Percentiles rank a stretch among this genome's conserved stretches.
phyloP scores from a whole-genome alignment of 2,113 vertebrate genomes.

The Oreochromis aureus region DNA sequence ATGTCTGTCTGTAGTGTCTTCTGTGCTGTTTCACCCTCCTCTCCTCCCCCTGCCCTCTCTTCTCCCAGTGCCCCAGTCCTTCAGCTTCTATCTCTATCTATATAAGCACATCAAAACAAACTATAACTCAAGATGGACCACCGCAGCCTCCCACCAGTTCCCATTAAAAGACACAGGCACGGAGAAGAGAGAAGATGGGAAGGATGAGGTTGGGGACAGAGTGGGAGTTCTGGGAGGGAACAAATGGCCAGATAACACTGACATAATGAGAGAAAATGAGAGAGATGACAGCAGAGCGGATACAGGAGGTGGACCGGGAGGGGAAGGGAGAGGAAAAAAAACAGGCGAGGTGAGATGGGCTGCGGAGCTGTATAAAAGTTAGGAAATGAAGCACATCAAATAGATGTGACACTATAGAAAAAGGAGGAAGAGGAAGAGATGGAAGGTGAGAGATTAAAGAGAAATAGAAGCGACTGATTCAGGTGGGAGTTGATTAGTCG shows the following conservation, averaged over 20 bases:
- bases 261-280: conserved; percentile 50
- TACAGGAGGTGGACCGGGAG: background rate
- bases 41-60: background rate
- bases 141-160: conserved; percentile 45
- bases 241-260: conserved; percentile 40
- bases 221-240: conserved; percentile 32
- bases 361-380: background rate
- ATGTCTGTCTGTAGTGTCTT: background rate
- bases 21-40: background rate
- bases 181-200: background rate
- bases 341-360: background rate
- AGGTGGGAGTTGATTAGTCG: conserved; percentile 59
- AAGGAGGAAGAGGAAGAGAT: background rate
- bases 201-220: background rate
- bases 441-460: background rate
- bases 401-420: background rate
- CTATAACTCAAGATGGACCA: conserved; percentile 52
- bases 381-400: conserved; percentile 17
- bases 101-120: conserved; percentile 62
- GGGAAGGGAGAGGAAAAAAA: background rate
- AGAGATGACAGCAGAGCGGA: conserved; percentile 4
- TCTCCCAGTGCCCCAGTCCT: conserved; percentile 1
- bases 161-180: conserved; percentile 28
- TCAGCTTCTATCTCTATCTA: conserved; percentile 31
- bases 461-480: conserved; percentile 19